Base-by-base conservation (phyloP, 2,113 vertebrate species). In the Cyprinodon variegatus region DNA sequence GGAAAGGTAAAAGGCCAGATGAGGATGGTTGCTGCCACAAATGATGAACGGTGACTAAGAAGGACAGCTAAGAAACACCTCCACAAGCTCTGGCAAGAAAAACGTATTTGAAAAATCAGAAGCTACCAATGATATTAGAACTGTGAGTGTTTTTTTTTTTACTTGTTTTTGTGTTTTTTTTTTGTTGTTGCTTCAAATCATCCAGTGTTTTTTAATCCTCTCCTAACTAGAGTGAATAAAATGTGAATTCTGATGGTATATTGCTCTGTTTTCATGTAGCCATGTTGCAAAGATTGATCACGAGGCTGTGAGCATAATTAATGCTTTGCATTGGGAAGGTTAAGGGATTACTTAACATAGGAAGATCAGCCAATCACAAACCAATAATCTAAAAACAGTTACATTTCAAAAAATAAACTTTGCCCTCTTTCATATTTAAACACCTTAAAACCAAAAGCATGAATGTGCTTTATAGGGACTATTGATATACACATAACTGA, bases 1-100 rank as follows among this genome's bases (percentile, higher is more conserved):
- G 93, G 89, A 76, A 93, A 93, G 70, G 91, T 92, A 39, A 91
- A 91, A 40, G 89, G 91, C 45, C 92, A 92, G 82, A 90, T 90
- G 11, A 87, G 93, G 76, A 86, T 90, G 66, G 82, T 92, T 70
- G 77, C 91, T 4, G 76, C 85, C 0, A 74, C 86, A 1, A 84
- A 79, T 37, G 93, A 93, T 67, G 92, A 93, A 73, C 91, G 92
- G 69, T 95, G 93, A 95, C 88, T 39, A 22, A 36, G 14, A 63
- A 73, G 61, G n/a, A 60, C 67, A 40, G 70, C 4, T 20, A 45
- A 77, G 22, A 59, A 15, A 69, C 37, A 48, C 22, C 36, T 38
- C 41, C 22, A 57, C 17, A 57, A 12, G 5, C 11, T 13, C 6
- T n/a, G 29, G 48, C 61, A 71, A 40, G 57, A 41, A 68, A 70